A percentile compares a stretch with the other conserved stretches of the same genome.
Evolutionary conservation across 1,140 invertebrate genomes (phyloP).

Genomic region (Zaprionus nigranus): DNA sequence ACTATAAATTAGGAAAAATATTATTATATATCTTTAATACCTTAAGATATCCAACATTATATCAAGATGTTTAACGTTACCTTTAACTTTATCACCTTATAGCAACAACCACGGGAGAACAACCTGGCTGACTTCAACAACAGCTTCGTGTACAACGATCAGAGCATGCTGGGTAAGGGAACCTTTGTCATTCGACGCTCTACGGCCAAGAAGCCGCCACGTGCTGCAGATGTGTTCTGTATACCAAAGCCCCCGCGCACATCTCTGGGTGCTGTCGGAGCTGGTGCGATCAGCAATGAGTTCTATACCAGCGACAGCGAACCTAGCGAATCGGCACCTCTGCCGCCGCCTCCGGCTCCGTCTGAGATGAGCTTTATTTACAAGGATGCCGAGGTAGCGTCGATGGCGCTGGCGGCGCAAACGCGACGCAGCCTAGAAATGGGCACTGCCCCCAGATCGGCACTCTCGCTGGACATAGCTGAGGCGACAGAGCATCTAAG

Average conservation of each 20-base stretch:
- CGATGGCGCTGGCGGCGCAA: constrained; percentile 38
- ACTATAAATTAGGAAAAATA: no score
- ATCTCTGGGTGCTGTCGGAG: constrained; percentile 45
- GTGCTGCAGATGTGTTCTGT: constrained; percentile 62
- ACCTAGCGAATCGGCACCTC: constrained; percentile 54
- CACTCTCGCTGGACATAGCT: constrained; percentile 71
- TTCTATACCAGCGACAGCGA: constrained; percentile 73
- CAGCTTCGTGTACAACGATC: constrained; percentile 61
- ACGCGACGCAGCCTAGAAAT: constrained; percentile 68
- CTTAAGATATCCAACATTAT: no score
- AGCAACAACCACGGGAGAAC: constrained; percentile 30
- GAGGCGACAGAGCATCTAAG: constrained; percentile 59
- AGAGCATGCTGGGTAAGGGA: constrained; percentile 78
- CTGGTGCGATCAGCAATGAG: constrained; percentile 66
- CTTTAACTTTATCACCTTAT: neutral
- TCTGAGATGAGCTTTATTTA: constrained; percentile 63
- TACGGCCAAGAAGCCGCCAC: constrained; percentile 69
- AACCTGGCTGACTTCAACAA: constrained; percentile 58
- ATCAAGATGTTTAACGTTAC: neutral
- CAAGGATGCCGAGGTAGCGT: constrained; percentile 56
- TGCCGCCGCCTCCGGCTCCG: constrained; percentile 48
- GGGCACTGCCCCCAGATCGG: constrained; percentile 55
- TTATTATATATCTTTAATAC: no score
- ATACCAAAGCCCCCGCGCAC: constrained; percentile 67
- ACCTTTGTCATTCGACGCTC: constrained; percentile 77